phyloP scores from a whole-genome alignment of 2,797 vertebrate genomes.

The Echiichthys vipera region DNA sequence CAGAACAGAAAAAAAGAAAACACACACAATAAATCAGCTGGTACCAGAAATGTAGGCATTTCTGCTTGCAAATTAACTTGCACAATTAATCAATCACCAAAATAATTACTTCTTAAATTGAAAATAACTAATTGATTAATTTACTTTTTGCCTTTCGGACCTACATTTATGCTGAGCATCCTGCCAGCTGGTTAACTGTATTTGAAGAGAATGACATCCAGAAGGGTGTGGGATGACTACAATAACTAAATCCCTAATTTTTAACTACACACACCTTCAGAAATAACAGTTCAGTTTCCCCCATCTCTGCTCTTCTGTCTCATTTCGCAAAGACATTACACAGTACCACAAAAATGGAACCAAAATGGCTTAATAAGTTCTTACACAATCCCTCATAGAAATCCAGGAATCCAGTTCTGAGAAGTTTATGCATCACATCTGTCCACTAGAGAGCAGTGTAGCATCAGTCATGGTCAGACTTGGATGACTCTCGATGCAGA shows the following conservation, averaged over 20 bases:
- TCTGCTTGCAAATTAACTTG: not conserved
- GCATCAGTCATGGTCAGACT: slow-evolving; percentile 36
- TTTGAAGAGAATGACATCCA: not conserved
- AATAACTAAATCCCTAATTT: not conserved
- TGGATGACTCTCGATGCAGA: slow-evolving; percentile 27
- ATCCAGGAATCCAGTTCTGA: slow-evolving; percentile 18
- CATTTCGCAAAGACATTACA: not conserved
- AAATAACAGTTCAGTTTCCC: not conserved
- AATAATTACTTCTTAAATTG: not conserved
- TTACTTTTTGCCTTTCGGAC: not conserved
- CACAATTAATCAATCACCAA: not conserved
- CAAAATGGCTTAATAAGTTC: not conserved
- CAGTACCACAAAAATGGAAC: not conserved
- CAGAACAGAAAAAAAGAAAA: too few species aligned
- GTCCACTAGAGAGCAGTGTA: slow-evolving; percentile 82
- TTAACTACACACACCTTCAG: not conserved
- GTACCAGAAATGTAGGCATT: not conserved
- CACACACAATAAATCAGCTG: not conserved
- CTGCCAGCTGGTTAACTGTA: not conserved
- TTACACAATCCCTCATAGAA: not conserved
- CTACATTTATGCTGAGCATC: not conserved
- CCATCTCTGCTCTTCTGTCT: not conserved
- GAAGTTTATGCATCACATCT: slow-evolving; percentile 35
- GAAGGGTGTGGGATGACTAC: not conserved
- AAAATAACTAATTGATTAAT: not conserved